Evolutionary conservation across 2,888 invertebrate genomes (phyloP).

Genomic region (Dione juno): DNA sequence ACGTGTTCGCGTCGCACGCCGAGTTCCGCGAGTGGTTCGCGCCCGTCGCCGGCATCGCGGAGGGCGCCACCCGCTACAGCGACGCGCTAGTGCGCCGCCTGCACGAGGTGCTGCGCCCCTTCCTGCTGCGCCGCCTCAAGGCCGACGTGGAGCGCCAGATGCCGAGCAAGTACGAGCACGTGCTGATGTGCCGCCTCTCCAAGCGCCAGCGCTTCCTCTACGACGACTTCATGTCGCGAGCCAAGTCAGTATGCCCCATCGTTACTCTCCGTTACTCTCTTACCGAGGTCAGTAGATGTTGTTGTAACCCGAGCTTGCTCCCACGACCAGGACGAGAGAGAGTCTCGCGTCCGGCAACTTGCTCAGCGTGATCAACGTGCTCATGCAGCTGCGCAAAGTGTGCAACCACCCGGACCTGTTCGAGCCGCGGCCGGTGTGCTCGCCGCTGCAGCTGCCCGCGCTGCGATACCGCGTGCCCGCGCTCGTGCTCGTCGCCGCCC

Average conservation of each 20-base stretch:
- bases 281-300: too few relatives aligned
- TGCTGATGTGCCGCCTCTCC: slow-evolving; percentile 95
- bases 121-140: slow-evolving; percentile 95
- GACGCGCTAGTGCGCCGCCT: slow-evolving; percentile 59
- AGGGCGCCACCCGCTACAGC: slow-evolving; percentile 58
- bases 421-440: slow-evolving; percentile 96
- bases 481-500: slow-evolving; percentile 87
- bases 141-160: slow-evolving; percentile 98
- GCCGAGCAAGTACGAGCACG: slow-evolving; percentile 97
- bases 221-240: slow-evolving; percentile 99
- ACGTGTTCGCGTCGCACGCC: slow-evolving; percentile 97
- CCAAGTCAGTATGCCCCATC: slow-evolving; percentile 86
- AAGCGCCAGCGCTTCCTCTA: slow-evolving; percentile 98
- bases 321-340: slow-evolving; percentile 90
- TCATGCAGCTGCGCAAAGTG: slow-evolving; percentile 98
- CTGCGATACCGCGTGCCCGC: slow-evolving; percentile 89
- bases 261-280: too few relatives aligned
- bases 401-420: slow-evolving; percentile 99
- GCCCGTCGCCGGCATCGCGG: slow-evolving; percentile 88
- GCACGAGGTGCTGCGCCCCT: slow-evolving; percentile 91
- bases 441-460: slow-evolving; percentile 95
- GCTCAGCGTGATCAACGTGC: slow-evolving; percentile 96
- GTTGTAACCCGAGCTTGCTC: too few relatives aligned
- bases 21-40: slow-evolving; percentile 99
- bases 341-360: slow-evolving; percentile 96